These are phyloP conservation scores for Macrosteles quadrilineatus DNA, from an alignment of 1,140 invertebrate species.

Conservation along the genomic window DNA sequence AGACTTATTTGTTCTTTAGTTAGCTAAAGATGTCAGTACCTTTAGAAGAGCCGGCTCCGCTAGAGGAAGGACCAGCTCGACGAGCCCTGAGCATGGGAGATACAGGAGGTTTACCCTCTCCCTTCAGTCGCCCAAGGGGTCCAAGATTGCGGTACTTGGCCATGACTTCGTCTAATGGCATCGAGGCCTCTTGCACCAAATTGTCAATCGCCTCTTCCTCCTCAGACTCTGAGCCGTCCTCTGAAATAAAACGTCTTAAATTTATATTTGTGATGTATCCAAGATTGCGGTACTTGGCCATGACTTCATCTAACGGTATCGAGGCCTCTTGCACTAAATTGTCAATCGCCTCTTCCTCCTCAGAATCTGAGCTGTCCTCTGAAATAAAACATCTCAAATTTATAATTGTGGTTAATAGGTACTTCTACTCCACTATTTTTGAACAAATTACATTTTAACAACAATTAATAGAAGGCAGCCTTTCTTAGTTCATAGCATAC, in stretches of 20 bases:
- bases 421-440: no score
- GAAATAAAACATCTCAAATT: not conserved
- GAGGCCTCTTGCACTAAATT: slow-evolving; percentile 78
- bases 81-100: slow-evolving; percentile 51
- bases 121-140: not conserved
- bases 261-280: not conserved
- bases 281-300: slow-evolving; percentile 59
- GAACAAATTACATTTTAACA: no score
- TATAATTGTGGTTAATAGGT: no score
- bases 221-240: slow-evolving; percentile 31
- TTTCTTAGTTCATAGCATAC: no score
- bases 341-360: slow-evolving; percentile 62
- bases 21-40: no score
- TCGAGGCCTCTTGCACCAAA: slow-evolving; percentile 77
- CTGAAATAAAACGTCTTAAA: not conserved
- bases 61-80: slow-evolving; percentile 6
- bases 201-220: slow-evolving; percentile 66
- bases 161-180: slow-evolving; percentile 78
- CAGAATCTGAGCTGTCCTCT: slow-evolving; percentile 19
- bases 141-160: slow-evolving; percentile 56
- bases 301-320: slow-evolving; percentile 78
- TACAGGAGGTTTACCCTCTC: slow-evolving; percentile 43
- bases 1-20: no score
- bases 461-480: no score
- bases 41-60: not conserved